These are phyloP conservation scores for Cathartes aura DNA, from an alignment of 2,113 vertebrate genomes.

Conservation along the genomic window DNA sequence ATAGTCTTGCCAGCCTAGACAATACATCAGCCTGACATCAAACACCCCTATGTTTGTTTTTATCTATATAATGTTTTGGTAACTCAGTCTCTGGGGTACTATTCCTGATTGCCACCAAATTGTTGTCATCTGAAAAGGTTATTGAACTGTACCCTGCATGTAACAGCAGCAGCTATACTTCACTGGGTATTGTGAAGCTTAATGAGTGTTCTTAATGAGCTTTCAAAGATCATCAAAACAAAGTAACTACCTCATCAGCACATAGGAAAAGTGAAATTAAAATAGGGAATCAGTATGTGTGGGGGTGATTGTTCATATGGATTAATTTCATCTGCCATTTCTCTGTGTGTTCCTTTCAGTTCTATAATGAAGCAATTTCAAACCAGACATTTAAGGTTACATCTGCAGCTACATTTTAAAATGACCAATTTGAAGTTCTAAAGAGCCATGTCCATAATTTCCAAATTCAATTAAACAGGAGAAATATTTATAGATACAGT, in stretches of 20 bases:
- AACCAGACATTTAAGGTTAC: conserved; percentile 8
- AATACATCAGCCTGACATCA: background rate
- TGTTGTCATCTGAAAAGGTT: conserved; percentile 42
- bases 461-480: conserved; percentile 11
- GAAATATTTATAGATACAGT: conserved; percentile 26
- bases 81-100: background rate
- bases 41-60: conserved; percentile 16
- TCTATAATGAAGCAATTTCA: conserved; percentile 33
- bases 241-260: conserved; percentile 34
- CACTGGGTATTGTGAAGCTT: conserved; percentile 16
- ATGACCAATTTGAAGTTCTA: background rate
- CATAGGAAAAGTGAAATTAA: conserved; percentile 42
- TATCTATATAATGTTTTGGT: background rate
- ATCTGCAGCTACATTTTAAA: background rate
- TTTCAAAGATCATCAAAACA: conserved; percentile 59
- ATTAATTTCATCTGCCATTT: conserved; percentile 34
- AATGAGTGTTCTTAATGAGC: conserved; percentile 57
- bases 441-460: background rate
- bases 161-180: conserved; percentile 32
- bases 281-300: background rate
- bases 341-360: background rate
- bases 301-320: background rate
- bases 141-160: conserved; percentile 26
- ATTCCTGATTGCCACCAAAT: conserved; percentile 18
- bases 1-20: background rate